phyloP scores from a whole-genome alignment of 2,113 vertebrate species.

The Panthera uncia region DNA sequence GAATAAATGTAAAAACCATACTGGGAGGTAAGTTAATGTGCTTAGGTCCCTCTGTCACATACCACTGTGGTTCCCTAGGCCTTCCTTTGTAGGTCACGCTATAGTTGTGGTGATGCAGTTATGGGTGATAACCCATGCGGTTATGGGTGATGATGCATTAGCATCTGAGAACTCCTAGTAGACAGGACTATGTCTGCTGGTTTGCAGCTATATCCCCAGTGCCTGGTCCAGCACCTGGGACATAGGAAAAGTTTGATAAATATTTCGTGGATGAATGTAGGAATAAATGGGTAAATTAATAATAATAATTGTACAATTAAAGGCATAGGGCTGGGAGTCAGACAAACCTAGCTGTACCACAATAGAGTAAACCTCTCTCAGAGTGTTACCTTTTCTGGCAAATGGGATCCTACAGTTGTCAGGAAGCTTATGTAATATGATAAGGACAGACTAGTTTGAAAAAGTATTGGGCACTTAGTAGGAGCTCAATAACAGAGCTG shows the following conservation, averaged over 20 bases:
- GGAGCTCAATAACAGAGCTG: background rate
- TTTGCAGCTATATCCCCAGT: background rate
- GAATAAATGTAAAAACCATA: background rate
- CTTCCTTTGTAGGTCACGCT: background rate
- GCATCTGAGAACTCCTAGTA: background rate
- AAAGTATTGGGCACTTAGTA: background rate
- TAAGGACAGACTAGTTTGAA: background rate
- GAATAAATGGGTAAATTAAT: background rate
- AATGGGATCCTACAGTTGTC: background rate
- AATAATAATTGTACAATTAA: background rate
- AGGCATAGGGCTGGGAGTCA: background rate
- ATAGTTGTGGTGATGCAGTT: fast-evolving
- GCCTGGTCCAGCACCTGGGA: background rate
- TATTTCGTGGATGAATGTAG: background rate
- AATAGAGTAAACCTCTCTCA: background rate
- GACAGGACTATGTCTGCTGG: background rate
- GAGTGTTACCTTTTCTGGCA: background rate
- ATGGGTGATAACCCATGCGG: background rate
- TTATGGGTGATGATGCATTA: background rate
- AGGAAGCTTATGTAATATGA: background rate
- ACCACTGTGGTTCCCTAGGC: fast-evolving
- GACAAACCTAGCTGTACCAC: background rate
- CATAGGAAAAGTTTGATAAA: background rate
- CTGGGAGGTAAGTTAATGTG: background rate
- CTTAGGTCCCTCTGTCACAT: background rate